phyloP scores from a whole-genome alignment of 2,888 invertebrate species.

The Mactromeris polynyma region DNA sequence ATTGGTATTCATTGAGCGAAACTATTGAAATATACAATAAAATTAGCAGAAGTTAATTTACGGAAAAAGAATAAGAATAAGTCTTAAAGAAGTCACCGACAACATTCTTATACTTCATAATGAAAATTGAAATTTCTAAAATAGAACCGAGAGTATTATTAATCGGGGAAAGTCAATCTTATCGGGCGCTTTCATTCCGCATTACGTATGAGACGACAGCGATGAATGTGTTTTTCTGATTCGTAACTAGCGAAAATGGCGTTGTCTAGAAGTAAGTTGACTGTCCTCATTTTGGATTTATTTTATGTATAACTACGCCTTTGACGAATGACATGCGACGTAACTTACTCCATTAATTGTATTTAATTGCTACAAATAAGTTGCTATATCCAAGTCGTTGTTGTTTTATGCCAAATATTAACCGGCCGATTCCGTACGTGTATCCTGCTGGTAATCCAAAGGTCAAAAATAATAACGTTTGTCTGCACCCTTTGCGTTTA shows the following conservation, averaged over 20 bases:
- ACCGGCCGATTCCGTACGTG: background rate
- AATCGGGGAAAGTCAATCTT: too few species aligned
- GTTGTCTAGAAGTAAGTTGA: constrained; percentile 50
- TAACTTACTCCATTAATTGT: too few species aligned
- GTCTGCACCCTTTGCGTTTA: background rate
- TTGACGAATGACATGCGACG: too few species aligned
- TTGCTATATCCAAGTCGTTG: background rate
- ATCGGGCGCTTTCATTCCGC: too few species aligned
- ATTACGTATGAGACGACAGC: background rate
- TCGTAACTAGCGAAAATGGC: constrained; percentile 34
- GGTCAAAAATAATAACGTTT: constrained; percentile 37
- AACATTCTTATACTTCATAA: too few species aligned
- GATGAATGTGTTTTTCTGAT: background rate
- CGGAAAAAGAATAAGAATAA: too few species aligned
- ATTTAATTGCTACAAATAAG: too few species aligned
- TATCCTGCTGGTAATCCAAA: background rate
- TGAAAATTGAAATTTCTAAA: too few species aligned
- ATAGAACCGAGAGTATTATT: too few species aligned
- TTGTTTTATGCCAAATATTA: background rate
- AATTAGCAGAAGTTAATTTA: too few species aligned
- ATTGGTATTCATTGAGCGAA: background rate
- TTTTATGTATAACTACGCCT: background rate
- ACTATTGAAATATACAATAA: background rate
- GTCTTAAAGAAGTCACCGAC: too few species aligned
- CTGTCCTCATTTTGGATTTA: background rate